Evolutionary conservation across 2,797 vertebrate genomes (phyloP).

Genomic region (Synaphobranchus kaupii): DNA sequence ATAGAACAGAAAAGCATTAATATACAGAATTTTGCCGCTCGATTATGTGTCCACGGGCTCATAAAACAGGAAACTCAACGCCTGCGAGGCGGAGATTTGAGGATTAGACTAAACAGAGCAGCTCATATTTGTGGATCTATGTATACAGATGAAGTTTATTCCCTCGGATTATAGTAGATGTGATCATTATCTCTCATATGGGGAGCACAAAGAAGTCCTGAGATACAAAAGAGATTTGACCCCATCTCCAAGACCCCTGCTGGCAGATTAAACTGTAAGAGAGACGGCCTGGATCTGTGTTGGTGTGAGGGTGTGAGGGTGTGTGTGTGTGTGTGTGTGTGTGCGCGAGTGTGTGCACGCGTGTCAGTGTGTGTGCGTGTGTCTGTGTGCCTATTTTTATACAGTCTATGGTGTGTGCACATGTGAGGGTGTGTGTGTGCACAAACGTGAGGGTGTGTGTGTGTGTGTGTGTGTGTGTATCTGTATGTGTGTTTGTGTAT

Average conservation of each 20-base stretch:
- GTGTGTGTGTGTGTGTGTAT: neutral
- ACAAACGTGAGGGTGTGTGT: neutral
- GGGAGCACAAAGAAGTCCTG: constrained; percentile 66
- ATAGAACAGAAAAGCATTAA: neutral
- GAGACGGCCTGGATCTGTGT: neutral
- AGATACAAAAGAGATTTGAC: neutral
- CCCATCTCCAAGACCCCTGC: neutral
- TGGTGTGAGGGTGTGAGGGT: neutral
- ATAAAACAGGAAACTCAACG: neutral
- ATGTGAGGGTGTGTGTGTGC: neutral
- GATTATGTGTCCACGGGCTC: neutral
- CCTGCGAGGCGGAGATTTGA: neutral
- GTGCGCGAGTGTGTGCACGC: neutral
- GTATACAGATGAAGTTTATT: constrained; percentile 11
- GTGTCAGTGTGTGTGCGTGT: neutral
- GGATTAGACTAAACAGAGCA: neutral
- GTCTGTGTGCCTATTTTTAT: neutral
- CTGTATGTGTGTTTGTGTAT: neutral
- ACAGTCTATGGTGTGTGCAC: neutral
- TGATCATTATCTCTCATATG: constrained; percentile 58
- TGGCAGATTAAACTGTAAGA: neutral
- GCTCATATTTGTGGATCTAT: neutral
- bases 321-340: no score
- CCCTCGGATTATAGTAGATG: neutral
- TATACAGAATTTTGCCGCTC: neutral